Evolutionary conservation across 1,140 invertebrate genomes (phyloP), one percentile per base, ranked within the genome.

Genomic region (Camponotus pennsylvanicus): DNA sequence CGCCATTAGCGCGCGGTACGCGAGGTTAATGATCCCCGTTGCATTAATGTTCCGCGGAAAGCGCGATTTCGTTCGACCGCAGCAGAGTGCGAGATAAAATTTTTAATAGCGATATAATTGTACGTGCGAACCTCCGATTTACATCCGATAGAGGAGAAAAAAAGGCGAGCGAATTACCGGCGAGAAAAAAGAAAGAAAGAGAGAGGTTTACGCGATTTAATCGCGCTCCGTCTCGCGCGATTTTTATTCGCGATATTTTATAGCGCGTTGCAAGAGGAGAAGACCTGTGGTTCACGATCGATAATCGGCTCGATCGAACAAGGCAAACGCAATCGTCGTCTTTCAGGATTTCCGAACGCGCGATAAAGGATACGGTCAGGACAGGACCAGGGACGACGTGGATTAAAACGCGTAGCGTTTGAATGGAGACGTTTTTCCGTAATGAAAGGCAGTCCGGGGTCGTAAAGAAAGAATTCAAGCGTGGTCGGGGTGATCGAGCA

Each of bases 351-450:
- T 15, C 37, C 75, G 13, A 61, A 7, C 63, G 59, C 27, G 85
- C 73, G 82, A 89, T 89, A 90, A 90, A 86, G 77, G 73, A 6
- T 55, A 76, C 67, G 83, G 75, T 76, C 76, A 45, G 79, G 27
- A 27, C 69, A 55, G 61, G 77, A 40, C 69, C n/a, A 77, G 82
- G 40, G 40, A 57, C 34, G 71, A 76, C 59, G 70, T 49, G 69
- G 80, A 89, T 90, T 90, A 90, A 83, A 90, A 90, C 86, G 70
- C 45, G 70, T 64, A 64, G 66, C 85, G 49, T 70, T 27, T 88
- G 88, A 90, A 90, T 90, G 88, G 89, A 90, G 88, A 90, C 80
- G 89, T 90, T 90, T 90, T 90, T 90, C 88, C 85, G 85, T 61
- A 80, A 87, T 57, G 75, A 75, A 66, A 76, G 79, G 88, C 9